Evolutionary conservation across 2,113 vertebrate species (phyloP), one percentile per base, ranked within the genome.

Genomic region (Syngnathus floridae): DNA sequence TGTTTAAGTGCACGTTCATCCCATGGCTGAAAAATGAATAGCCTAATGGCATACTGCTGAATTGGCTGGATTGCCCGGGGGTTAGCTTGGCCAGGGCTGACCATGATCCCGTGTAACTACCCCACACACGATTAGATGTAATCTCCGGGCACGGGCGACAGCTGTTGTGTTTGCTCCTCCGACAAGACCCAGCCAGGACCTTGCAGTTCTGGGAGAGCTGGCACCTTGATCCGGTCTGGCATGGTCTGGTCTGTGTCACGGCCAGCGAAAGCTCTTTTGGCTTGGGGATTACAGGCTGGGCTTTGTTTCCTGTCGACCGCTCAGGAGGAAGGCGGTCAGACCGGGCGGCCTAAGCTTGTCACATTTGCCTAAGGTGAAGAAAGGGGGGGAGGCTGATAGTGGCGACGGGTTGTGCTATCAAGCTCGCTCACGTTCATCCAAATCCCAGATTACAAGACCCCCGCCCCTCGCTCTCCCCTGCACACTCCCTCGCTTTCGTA

Each of bases 391-490:
- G 40, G 40, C 2, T 2, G 5, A 3, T 2, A 0, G 40, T 16
- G n/a, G 35, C 36, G 35, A 6, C 54, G 2, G 67, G 67, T 52
- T 66, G 79, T 75, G 66, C 73, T 90, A 65, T 82, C 84, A 64
- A 90, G 83, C 82, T 86, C 66, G 73, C 86, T 82, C 82, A 82
- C 66, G 35, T 84, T 81, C 76, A 70, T 83, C 87, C 85, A 91
- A 92, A 91, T 92, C 91, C 90, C 83, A 90, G 90, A 92, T 92
- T 92, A 92, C 88, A 81, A 69, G 62, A 46, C 67, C 77, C 73
- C 80, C 68, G 14, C 82, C 64, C 46, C 57, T 46, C n/a, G 6
- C 69, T 45, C 49, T 26, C 64, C 57, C 21, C 45, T 35, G 17
- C 19, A 52, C 58, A 79, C 52, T 58, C 58, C 78, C 80, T 81